phyloP scores from a whole-genome alignment of 1,140 invertebrate genomes.

The Orchesella cincta region DNA sequence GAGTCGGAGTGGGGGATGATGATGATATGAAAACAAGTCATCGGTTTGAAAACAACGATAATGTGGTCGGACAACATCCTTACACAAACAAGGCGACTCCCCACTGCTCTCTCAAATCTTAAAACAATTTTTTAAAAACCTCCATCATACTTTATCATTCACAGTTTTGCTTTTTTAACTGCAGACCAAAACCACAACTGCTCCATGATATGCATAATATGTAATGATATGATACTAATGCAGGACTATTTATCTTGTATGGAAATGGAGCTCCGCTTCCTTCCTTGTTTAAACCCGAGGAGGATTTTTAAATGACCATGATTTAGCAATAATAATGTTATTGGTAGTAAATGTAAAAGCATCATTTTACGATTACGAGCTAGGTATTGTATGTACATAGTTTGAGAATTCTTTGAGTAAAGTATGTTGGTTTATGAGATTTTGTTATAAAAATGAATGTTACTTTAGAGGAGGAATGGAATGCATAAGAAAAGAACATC shows the following conservation, averaged over 20 bases:
- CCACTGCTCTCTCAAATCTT: constrained; percentile 29
- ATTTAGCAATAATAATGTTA: no score
- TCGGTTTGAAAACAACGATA: constrained; percentile 25
- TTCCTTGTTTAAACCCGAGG: no score
- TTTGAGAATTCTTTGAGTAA: no score
- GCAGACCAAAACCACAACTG: background rate
- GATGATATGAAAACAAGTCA: constrained; percentile 16
- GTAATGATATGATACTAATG: constrained; percentile 1
- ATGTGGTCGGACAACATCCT: constrained; percentile 40
- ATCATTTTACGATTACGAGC: no score
- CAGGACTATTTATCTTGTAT: background rate
- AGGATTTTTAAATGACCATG: no score
- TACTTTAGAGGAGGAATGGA: no score
- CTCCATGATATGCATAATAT: background rate
- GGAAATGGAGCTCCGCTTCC: constrained; percentile 6
- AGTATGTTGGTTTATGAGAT: no score
- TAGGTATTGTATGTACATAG: no score
- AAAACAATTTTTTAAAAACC: constrained; percentile 8
- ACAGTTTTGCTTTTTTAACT: background rate
- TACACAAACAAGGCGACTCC: constrained; percentile 37
- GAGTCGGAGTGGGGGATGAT: background rate
- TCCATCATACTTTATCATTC: constrained; percentile 3
- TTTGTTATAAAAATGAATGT: no score
- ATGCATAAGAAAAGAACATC: no score
- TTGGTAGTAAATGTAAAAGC: no score